These are phyloP conservation scores for Anticlea derivata DNA, from an alignment of 2,888 invertebrate genomes.

Conservation along the genomic window DNA sequence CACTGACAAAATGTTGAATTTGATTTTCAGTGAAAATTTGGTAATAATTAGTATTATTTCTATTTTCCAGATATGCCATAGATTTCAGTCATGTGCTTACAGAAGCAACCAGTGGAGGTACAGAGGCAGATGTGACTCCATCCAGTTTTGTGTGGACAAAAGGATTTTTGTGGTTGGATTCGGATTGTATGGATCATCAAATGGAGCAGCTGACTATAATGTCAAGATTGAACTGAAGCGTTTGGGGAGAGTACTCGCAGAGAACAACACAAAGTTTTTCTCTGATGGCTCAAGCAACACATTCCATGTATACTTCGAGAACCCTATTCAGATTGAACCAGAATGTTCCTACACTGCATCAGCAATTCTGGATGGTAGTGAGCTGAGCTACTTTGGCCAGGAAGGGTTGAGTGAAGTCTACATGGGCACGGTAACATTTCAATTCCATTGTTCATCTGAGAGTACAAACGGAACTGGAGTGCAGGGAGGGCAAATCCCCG, in stretches of 20 bases:
- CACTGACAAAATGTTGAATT: not conserved
- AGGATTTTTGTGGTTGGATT: constrained; percentile 98
- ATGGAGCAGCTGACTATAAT: constrained; percentile 97
- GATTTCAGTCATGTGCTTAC: constrained; percentile 98
- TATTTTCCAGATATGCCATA: constrained; percentile 91
- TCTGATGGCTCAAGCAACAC: constrained; percentile 98
- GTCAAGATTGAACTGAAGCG: constrained; percentile 97
- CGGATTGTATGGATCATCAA: constrained; percentile 97
- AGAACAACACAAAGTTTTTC: constrained; percentile 96
- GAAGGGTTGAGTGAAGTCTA: constrained; percentile 98
- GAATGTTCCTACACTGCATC: constrained; percentile 98
- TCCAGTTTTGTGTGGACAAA: constrained; percentile 97
- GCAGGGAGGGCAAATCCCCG: constrained; percentile 98
- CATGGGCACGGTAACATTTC: constrained; percentile 96
- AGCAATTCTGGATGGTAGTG: constrained; percentile 96
- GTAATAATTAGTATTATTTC: not conserved
- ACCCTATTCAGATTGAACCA: constrained; percentile 95
- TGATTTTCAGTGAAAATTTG: no score
- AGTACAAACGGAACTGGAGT: constrained; percentile 99
- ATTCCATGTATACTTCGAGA: constrained; percentile 92
- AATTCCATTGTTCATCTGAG: constrained; percentile 98
- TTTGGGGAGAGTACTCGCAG: constrained; percentile 93
- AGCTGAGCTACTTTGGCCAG: constrained; percentile 98
- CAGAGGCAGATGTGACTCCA: constrained; percentile 97
- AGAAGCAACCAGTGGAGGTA: constrained; percentile 99